These are phyloP conservation scores for Helicoverpa assulta DNA, from an alignment of 2,888 invertebrate genomes.

Conservation along the genomic window DNA sequence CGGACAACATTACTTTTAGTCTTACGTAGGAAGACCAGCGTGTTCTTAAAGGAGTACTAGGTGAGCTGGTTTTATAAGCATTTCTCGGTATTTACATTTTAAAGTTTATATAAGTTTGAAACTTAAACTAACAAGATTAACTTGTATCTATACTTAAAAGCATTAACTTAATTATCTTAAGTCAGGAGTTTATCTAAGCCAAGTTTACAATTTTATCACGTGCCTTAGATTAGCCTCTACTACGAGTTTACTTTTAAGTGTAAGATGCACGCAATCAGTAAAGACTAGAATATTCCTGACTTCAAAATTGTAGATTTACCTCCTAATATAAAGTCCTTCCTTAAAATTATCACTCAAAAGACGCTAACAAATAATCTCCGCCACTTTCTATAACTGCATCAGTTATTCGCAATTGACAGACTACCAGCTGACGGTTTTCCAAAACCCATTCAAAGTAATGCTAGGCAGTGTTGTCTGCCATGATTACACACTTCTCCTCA, in stretches of 20 bases:
- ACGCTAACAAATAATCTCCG: constrained; percentile 2
- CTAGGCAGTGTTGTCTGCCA: constrained; percentile 52
- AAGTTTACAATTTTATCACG: constrained; percentile 2
- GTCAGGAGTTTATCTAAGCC: background rate
- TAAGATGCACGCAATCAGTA: background rate
- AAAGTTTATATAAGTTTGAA: background rate
- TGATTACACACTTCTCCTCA: constrained; percentile 68
- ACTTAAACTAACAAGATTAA: background rate
- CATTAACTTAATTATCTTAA: background rate
- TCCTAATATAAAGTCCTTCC: too few species aligned
- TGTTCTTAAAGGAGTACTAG: background rate
- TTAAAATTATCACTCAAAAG: constrained; percentile 8
- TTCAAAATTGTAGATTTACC: too few species aligned
- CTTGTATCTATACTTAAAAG: background rate
- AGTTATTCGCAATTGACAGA: constrained; percentile 46
- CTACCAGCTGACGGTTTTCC: constrained; percentile 69
- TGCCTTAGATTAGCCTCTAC: background rate
- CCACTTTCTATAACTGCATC: constrained; percentile 43
- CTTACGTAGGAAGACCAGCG: background rate
- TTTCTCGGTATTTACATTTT: background rate
- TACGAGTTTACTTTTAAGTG: background rate
- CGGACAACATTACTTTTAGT: background rate
- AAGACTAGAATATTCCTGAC: background rate
- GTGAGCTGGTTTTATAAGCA: background rate
- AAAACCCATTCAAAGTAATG: constrained; percentile 64